Evolutionary conservation across 1,140 invertebrate genomes (phyloP).

Genomic region (Lanistes nyassanus): DNA sequence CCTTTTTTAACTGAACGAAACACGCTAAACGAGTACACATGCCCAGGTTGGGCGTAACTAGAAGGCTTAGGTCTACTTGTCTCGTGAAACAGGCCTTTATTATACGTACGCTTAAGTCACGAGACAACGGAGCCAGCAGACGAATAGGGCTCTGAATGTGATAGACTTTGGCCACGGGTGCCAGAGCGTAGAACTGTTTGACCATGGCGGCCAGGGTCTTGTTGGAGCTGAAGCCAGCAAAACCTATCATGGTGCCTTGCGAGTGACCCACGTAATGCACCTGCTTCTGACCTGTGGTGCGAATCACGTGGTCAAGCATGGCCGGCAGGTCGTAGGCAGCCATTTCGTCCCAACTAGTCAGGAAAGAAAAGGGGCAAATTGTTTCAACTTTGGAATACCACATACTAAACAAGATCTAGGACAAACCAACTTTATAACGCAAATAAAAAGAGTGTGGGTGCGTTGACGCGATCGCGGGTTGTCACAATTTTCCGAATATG

Average conservation of each 20-base stretch:
- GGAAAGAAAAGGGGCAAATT: background rate
- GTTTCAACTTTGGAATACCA: too few species aligned
- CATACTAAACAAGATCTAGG: too few species aligned
- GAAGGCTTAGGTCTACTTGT: too few species aligned
- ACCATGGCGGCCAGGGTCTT: constrained; percentile 47
- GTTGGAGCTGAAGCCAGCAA: constrained; percentile 62
- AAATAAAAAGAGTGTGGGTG: too few species aligned
- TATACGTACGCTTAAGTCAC: constrained; percentile 61
- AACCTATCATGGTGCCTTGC: constrained; percentile 73
- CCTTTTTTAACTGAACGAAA: too few species aligned
- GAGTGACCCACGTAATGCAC: constrained; percentile 79
- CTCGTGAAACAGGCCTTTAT: too few species aligned
- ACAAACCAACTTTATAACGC: too few species aligned
- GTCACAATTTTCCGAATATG: too few species aligned
- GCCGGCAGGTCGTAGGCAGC: constrained; percentile 78
- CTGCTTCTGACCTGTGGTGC: constrained; percentile 69
- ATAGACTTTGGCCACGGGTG: constrained; percentile 79
- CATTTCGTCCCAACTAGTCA: constrained; percentile 79
- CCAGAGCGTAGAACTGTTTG: constrained; percentile 73
- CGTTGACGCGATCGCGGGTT: too few species aligned
- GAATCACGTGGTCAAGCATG: constrained; percentile 75
- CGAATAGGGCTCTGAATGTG: constrained; percentile 76
- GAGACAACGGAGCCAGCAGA: constrained; percentile 60
- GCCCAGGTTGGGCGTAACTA: too few species aligned
- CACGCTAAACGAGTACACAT: too few species aligned